phyloP scores from a whole-genome alignment of 2,797 vertebrate genomes.

The Crenuchus spilurus region DNA sequence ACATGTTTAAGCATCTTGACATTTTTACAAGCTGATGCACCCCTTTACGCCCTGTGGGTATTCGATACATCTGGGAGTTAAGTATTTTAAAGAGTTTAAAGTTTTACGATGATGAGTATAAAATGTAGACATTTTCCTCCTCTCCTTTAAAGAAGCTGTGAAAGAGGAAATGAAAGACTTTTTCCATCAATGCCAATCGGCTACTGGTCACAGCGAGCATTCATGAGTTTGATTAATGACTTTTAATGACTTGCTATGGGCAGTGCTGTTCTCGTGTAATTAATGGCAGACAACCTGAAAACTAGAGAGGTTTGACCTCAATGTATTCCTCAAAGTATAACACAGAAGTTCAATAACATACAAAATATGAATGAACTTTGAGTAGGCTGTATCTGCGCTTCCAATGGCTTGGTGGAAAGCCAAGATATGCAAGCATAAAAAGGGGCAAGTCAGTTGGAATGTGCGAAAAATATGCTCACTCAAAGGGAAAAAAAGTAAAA shows the following conservation, averaged over 20 bases:
- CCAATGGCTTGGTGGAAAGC: neutral
- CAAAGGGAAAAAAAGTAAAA: constrained; percentile 5
- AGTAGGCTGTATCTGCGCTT: neutral
- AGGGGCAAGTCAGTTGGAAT: neutral
- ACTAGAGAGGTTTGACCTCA: constrained; percentile 11
- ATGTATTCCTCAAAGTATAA: constrained; percentile 6
- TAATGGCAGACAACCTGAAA: constrained; percentile 31
- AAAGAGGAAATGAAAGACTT: neutral
- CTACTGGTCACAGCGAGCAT: constrained; percentile 1
- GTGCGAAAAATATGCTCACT: neutral
- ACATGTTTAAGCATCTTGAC: constrained; percentile 4
- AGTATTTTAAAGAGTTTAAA: constrained; percentile 31
- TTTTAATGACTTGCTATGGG: constrained; percentile 2
- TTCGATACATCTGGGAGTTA: constrained; percentile 28
- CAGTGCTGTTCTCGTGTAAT: constrained; percentile 11
- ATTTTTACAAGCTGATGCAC: constrained; percentile 22
- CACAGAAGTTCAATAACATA: constrained; percentile 7
- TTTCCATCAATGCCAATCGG: neutral
- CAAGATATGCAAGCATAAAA: neutral
- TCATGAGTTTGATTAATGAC: constrained; percentile 30
- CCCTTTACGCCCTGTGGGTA: constrained; percentile 11
- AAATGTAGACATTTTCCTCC: neutral
- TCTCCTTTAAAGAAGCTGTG: neutral
- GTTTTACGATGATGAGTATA: constrained; percentile 32
- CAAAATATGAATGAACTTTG: neutral